Conservation (phyloP, 1,140 invertebrate species). For the Aphelenchoides besseyi region DNA sequence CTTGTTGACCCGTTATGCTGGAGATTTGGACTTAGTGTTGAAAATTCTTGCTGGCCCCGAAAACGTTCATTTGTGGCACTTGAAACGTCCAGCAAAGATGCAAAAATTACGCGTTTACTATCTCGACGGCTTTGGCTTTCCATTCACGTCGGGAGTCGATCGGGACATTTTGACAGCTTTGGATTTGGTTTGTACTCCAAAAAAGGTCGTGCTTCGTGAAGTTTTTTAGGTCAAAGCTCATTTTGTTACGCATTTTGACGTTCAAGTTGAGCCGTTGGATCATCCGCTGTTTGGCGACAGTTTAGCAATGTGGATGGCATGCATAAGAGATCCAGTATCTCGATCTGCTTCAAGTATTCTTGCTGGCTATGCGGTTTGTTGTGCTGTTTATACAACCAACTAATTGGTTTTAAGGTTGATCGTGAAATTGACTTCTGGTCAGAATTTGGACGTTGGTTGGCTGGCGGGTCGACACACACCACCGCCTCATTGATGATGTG, state of each 20-base stretch:
- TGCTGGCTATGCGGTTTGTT: not conserved
- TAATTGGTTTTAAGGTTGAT: conserved; percentile 42
- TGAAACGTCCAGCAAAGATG: conserved; percentile 48
- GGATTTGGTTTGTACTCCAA: not conserved
- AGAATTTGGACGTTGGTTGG: conserved; percentile 66
- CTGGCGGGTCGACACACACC: conserved; percentile 77
- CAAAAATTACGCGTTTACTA: conserved; percentile 53
- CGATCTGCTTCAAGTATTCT: not conserved
- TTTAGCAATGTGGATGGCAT: not conserved
- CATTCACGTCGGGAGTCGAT: conserved; percentile 6
- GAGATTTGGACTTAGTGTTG: conserved; percentile 63
- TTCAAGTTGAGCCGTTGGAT: not conserved
- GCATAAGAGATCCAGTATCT: not conserved
- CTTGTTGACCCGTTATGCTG: conserved; percentile 70
- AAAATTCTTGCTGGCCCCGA: conserved; percentile 56
- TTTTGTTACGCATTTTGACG: not conserved
- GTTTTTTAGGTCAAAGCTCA: not conserved
- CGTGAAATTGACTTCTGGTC: conserved; percentile 67
- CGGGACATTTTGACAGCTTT: not conserved
- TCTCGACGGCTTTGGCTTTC: conserved; percentile 52
- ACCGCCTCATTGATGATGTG: conserved; percentile 27
- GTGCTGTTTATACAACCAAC: not conserved
- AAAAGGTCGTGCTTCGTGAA: too few relatives aligned
- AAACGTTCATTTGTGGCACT: conserved; percentile 37
- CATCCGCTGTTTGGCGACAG: not conserved